Base-by-base conservation (phyloP, 92 coral and sea anemone genomes). In the Paragorgia papillata region DNA sequence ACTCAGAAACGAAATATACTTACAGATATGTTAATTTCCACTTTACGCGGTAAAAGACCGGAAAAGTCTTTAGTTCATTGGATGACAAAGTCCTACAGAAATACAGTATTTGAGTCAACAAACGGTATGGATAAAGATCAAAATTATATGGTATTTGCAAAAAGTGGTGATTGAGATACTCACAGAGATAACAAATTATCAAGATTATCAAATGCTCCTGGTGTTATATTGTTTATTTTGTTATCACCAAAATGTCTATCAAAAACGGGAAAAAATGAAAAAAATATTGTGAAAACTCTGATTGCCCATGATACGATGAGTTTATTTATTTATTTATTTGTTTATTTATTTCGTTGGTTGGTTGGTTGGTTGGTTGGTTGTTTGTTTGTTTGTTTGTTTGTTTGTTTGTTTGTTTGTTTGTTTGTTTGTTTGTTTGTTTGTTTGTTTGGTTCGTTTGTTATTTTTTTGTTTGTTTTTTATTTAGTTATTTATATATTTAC, bases 121-220 rank as follows among this genome's bases (percentile, higher is more conserved):
- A 21, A 32, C 24, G 33, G 9, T 9, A 0, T 46, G 58, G 51
- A 37, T 51, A 39, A 17, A 18, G 8, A 40, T 4, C 21, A 55
- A 37, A 26, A 54, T 30, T 27, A 14, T 22, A 7, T 15, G 0
- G 9, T 22, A 57, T 41, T 21, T 24, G 48, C 56, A 25, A 20
- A 8, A 20, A 19, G 9, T 18, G 24, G 30, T 17, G 40, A 24
- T 9, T 29, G 12, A 56, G 20, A 27, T 69, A 83, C 96, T 90
- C 53, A 90, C 96, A 90, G 37, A 57, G 59, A 55, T 27, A 50
- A 28, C 5, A 90, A 85, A 13, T 81, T 58, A 3, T 31, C 34
- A 0, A 90, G 81, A 15, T 73, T 83, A 51, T 90, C 96, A 21
- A 90, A 90, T 25, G 96, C 89, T 1, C 96, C 91, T 55, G 78